These are phyloP conservation scores for Mormyrops boulengeri DNA, from an alignment of 2,797 vertebrate genomes.

Conservation along the genomic window DNA sequence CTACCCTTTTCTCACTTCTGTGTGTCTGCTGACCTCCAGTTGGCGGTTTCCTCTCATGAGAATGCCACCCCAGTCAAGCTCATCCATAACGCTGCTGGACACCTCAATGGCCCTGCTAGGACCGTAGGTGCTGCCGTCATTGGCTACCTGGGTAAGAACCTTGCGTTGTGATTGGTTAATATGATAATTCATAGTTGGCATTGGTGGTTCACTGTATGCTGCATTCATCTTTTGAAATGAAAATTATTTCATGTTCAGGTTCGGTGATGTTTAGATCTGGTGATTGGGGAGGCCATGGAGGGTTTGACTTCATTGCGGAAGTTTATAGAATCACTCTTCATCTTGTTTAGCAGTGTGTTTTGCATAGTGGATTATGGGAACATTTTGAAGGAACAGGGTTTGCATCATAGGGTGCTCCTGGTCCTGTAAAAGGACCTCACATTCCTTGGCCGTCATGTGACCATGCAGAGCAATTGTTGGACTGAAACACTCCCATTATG, in stretches of 20 bases:
- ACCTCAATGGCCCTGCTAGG: constrained; percentile 87
- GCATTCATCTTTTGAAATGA: background rate
- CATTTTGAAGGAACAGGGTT: background rate
- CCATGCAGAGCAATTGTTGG: background rate
- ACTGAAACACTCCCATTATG: background rate
- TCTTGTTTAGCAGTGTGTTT: background rate
- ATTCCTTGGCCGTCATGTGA: background rate
- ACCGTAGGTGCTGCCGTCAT: constrained; percentile 87
- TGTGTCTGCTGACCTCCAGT: constrained; percentile 50
- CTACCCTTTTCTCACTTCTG: background rate
- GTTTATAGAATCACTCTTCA: background rate
- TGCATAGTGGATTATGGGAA: background rate
- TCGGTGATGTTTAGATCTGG: background rate
- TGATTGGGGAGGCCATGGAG: background rate
- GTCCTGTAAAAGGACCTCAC: background rate
- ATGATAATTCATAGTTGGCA: background rate
- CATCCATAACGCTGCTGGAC: constrained; percentile 86
- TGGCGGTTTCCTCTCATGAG: constrained; percentile 92
- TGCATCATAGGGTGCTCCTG: background rate
- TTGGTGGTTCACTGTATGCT: background rate
- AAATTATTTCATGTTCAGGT: background rate
- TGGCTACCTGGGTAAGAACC: constrained; percentile 82
- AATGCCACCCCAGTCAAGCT: constrained; percentile 94
- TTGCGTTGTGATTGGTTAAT: background rate
- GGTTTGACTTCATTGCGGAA: background rate